phyloP scores from a whole-genome alignment of 2,113 vertebrate species.

The Pardalotus punctatus region DNA sequence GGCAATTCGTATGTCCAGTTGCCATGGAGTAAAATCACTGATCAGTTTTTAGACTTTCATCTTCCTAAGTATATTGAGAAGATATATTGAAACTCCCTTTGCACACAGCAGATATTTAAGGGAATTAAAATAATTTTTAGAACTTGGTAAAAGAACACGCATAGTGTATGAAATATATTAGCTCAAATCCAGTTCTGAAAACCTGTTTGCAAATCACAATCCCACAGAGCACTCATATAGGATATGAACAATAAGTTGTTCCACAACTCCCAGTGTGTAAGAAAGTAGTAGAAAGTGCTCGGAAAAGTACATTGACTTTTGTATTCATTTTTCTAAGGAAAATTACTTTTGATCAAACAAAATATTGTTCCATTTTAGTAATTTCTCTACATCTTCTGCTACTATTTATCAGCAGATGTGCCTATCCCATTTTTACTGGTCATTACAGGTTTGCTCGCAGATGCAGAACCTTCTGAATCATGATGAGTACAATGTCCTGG shows the following conservation, averaged over 20 bases:
- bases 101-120: neutral
- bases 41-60: neutral
- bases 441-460: neutral
- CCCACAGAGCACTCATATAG: neutral
- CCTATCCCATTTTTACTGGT: neutral
- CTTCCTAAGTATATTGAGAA: neutral
- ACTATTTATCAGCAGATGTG: neutral
- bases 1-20: neutral
- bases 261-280: neutral
- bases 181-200: neutral
- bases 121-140: neutral
- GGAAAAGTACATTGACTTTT: neutral
- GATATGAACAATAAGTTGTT: neutral
- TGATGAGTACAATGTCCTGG: neutral
- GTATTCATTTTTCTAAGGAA: neutral
- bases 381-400: neutral
- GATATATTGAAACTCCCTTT: neutral
- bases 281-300: neutral
- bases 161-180: neutral
- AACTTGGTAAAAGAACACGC: neutral
- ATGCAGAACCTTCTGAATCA: neutral
- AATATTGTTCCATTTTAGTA: neutral
- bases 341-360: neutral
- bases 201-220: neutral
- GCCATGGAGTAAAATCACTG: neutral